Percentiles rank a stretch among this genome's conserved stretches.
phyloP scores from a whole-genome alignment of 2,113 vertebrate genomes.

The Tachysurus vachellii region DNA sequence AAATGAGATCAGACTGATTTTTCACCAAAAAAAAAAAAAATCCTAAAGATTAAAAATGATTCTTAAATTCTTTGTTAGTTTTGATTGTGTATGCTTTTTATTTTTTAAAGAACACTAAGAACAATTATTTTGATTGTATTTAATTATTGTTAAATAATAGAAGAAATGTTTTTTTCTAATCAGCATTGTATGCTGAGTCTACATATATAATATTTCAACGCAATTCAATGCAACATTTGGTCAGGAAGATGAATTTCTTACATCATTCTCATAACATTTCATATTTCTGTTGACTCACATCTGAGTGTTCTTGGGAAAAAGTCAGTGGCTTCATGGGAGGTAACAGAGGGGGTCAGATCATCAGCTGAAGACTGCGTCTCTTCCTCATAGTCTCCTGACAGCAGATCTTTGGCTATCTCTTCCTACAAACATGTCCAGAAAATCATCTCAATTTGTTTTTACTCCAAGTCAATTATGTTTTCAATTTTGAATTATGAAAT shows the following conservation, averaged over 20 bases:
- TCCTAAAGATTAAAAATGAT: not conserved
- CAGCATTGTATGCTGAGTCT: not conserved
- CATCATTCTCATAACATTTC: not conserved
- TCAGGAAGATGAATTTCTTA: not conserved
- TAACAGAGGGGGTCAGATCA: slow-evolving; percentile 96
- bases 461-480: not conserved
- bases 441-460: not conserved
- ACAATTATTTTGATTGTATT: too few species aligned
- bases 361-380: slow-evolving; percentile 98
- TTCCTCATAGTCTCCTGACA: slow-evolving; percentile 95
- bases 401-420: slow-evolving; percentile 97
- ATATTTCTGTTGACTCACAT: slow-evolving; percentile 77
- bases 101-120: not conserved
- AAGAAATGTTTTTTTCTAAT: not conserved
- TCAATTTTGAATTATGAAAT: not conserved
- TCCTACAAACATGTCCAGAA: slow-evolving; percentile 73
- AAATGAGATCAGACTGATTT: not conserved
- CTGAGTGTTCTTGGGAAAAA: slow-evolving; percentile 95
- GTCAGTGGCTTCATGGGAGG: slow-evolving; percentile 92
- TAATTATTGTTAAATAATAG: not conserved
- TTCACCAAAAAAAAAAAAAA: not conserved
- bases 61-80: not conserved
- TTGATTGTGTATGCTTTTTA: not conserved
- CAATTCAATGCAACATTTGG: not conserved
- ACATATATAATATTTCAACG: not conserved